Evolutionary conservation across 2,113 vertebrate genomes (phyloP).

Genomic region (Miniopterus natalensis): DNA sequence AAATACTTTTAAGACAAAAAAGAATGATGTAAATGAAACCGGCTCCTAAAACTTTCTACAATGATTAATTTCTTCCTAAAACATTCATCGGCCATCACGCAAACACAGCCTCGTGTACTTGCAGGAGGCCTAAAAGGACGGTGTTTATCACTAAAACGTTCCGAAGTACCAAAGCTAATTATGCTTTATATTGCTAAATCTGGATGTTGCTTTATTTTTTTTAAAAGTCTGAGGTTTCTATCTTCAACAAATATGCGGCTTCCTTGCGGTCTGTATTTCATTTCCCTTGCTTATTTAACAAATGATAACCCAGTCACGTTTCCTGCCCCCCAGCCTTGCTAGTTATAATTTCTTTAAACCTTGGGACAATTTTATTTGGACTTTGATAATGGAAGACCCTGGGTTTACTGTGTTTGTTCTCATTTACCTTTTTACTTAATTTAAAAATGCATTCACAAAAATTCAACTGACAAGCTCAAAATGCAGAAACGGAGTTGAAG

Average conservation of each 20-base stretch:
- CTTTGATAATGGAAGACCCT: slow-evolving; percentile 48
- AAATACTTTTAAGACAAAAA: slow-evolving; percentile 46
- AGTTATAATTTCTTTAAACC: slow-evolving; percentile 45
- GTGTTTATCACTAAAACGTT: slow-evolving; percentile 73
- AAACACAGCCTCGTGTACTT: slow-evolving; percentile 43
- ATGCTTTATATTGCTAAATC: slow-evolving; percentile 73
- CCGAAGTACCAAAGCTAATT: slow-evolving; percentile 67
- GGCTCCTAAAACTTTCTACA: slow-evolving; percentile 53
- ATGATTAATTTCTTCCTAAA: slow-evolving; percentile 66
- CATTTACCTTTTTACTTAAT: slow-evolving; percentile 31
- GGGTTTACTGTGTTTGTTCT: neutral
- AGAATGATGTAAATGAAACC: slow-evolving; percentile 55
- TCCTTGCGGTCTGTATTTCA: slow-evolving; percentile 70
- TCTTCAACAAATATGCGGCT: slow-evolving; percentile 70
- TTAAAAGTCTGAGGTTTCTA: slow-evolving; percentile 48
- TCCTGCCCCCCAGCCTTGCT: neutral
- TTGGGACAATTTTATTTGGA: slow-evolving; percentile 40
- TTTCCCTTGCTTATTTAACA: slow-evolving; percentile 72
- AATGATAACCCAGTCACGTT: slow-evolving; percentile 69
- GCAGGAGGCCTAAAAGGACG: slow-evolving; percentile 62
- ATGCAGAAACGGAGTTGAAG: neutral
- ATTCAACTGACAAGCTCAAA: neutral
- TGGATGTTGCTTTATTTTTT: slow-evolving; percentile 68
- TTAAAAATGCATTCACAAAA: slow-evolving; percentile 47
- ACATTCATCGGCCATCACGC: slow-evolving; percentile 27